A percentile compares a stretch with the other conserved stretches of the same genome.
phyloP scores from a whole-genome alignment of 2,113 vertebrate species.

The Uria aalge region DNA sequence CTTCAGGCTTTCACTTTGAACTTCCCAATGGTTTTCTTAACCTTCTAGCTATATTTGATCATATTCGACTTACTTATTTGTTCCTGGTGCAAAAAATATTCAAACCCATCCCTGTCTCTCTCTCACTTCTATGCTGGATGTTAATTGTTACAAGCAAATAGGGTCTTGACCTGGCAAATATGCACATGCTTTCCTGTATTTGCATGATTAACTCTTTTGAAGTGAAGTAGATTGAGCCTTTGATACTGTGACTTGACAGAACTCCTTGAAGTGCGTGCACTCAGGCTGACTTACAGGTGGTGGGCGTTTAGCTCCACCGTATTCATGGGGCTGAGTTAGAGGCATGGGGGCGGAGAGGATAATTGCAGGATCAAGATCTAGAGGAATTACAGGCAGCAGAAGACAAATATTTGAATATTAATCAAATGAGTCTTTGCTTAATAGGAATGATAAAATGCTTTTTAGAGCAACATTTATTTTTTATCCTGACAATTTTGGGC shows the following conservation, averaged over 20 bases:
- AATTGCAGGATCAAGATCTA: background rate
- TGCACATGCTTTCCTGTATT: constrained; percentile 23
- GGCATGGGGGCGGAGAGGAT: background rate
- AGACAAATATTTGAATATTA: background rate
- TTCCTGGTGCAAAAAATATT: background rate
- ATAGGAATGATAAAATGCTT: background rate
- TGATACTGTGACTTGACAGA: constrained; percentile 48
- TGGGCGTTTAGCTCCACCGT: background rate
- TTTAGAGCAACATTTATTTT: background rate
- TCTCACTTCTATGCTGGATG: background rate
- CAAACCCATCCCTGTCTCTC: background rate
- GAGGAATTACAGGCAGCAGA: background rate
- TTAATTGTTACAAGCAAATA: constrained; percentile 45
- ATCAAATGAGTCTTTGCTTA: background rate
- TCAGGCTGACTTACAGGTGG: constrained; percentile 18
- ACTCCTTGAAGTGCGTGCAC: constrained; percentile 9
- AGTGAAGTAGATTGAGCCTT: constrained; percentile 39
- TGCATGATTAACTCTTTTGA: constrained; percentile 55
- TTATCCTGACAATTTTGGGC: background rate
- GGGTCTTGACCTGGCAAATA: constrained; percentile 42
- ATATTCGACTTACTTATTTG: background rate
- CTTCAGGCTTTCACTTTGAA: constrained; percentile 41
- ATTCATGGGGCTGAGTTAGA: background rate
- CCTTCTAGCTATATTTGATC: constrained; percentile 32
- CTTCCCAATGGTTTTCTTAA: constrained; percentile 9